Evolutionary conservation across 2,888 invertebrate species (phyloP).

Genomic region (Ornithoptera priamus): DNA sequence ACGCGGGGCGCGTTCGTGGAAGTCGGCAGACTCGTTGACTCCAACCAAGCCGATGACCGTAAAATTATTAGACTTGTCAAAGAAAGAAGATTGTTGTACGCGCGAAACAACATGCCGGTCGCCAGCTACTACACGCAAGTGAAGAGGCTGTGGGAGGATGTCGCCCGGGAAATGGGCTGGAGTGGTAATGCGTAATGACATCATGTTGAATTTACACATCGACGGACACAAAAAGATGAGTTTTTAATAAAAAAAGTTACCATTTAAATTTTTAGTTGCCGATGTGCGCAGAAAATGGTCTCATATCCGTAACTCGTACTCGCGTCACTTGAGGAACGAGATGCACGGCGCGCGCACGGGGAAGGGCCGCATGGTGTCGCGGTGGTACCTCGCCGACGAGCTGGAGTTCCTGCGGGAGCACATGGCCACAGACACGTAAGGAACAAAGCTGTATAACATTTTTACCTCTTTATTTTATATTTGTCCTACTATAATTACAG

Average conservation of each 20-base stretch:
- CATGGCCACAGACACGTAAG: conserved; percentile 74
- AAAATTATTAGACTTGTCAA: conserved; percentile 66
- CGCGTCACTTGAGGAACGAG: conserved; percentile 73
- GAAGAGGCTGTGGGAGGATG: conserved; percentile 65
- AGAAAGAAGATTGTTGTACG: conserved; percentile 65
- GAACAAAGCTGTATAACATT: no score
- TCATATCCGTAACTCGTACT: conserved; percentile 75
- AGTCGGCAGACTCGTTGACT: conserved; percentile 65
- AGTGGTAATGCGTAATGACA: conserved; percentile 46
- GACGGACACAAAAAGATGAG: not conserved
- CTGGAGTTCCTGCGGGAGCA: conserved; percentile 69
- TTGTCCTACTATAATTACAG: no score
- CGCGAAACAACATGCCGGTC: conserved; percentile 71
- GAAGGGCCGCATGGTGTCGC: conserved; percentile 65
- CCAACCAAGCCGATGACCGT: conserved; percentile 69
- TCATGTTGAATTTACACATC: no score
- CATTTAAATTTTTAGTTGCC: conserved; percentile 49
- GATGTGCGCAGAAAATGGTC: conserved; percentile 75
- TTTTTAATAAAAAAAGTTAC: not conserved
- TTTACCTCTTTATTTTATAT: no score
- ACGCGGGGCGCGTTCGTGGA: conserved; percentile 33
- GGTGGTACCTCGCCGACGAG: conserved; percentile 74
- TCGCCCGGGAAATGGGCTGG: conserved; percentile 68
- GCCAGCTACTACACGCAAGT: conserved; percentile 71
- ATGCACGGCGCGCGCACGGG: conserved; percentile 70